Base-by-base conservation (phyloP, 2,888 invertebrate genomes). In the Trachelus tabidus region DNA sequence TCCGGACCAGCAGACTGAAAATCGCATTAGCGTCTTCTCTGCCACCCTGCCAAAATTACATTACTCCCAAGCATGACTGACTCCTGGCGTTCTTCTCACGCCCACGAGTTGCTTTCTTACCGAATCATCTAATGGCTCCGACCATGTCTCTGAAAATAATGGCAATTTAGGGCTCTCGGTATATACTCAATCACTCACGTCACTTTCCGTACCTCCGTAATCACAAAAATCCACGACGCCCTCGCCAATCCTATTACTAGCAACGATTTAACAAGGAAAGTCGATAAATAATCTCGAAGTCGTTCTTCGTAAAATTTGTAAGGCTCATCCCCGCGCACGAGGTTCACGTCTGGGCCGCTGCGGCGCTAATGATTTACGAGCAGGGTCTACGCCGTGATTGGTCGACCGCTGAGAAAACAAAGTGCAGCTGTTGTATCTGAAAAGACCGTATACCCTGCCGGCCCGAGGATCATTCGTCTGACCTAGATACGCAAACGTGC, bases 1-100 rank as follows among this genome's bases (percentile, higher is more conserved):
- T 84, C 79, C 81, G 75, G 78, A 79, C 81, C 81, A 80, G 71
- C 79, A 82, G 76, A 73, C 78, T 78, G 81, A 77, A 79, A 82
- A 75, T 83, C 80, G 78, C 80, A 81, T 83, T 82, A 82, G 79
- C 56, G 23, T 56, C 23, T 56, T 56, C 56, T 56, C 56, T 56
- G 9, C 56, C 23, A 56, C 23, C 9, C 56, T 56, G 56, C 56
- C 56, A 56, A 56, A 56, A 56, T 56, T 56, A 56, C 56, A 56
- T 56, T 56, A 56, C 56, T 56, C 23, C 56, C 23, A 56, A 9
- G 56, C 23, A 23, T 56, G 56, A 56, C 15, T 15, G 56, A 56
- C 23, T 56, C 56, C 56, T 23, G 56, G 23, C 23, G 56, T 23
- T 56, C 56, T 23, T 40, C 56, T 56, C 23, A 56, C 23, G 23